phyloP scores from a whole-genome alignment of 2,113 vertebrate genomes.

The Agapornis roseicollis region DNA sequence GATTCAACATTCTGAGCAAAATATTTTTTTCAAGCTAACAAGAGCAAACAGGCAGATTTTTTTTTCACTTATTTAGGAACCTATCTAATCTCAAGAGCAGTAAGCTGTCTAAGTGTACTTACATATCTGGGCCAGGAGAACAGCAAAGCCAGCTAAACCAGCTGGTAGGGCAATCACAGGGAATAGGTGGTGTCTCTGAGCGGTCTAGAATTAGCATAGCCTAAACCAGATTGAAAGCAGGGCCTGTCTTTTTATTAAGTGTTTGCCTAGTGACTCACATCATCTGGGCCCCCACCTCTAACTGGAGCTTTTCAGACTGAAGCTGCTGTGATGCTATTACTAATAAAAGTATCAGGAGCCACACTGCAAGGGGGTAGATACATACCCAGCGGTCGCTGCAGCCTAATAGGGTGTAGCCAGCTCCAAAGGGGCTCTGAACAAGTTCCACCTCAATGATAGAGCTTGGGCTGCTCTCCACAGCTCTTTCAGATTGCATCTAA shows the following conservation, averaged over 20 bases:
- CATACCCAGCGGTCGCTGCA: neutral
- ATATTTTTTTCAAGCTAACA: neutral
- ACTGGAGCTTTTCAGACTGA: constrained; percentile 19
- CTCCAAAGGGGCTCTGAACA: constrained; percentile 55
- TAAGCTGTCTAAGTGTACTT: neutral
- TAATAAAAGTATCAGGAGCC: constrained; percentile 56
- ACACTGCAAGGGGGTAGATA: neutral
- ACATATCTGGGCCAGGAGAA: constrained; percentile 33
- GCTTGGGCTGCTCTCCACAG: constrained; percentile 20
- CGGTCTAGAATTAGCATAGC: constrained; percentile 26
- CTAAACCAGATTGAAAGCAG: constrained; percentile 36
- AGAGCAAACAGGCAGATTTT: neutral
- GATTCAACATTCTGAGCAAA: neutral
- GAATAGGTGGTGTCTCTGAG: constrained; percentile 33
- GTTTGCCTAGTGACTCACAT: constrained; percentile 48
- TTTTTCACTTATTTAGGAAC: neutral
- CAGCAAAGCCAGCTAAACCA: constrained; percentile 53
- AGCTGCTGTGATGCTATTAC: constrained; percentile 36
- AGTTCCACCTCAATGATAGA: constrained; percentile 54
- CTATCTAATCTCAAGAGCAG: neutral
- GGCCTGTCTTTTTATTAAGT: constrained; percentile 48
- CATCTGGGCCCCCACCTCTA: constrained; percentile 39
- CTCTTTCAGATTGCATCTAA: constrained; percentile 63
- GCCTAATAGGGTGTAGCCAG: constrained; percentile 5
- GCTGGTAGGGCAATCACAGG: constrained; percentile 20